phyloP scores from a whole-genome alignment of 2,888 invertebrate species.

The Pandemis heparana region DNA sequence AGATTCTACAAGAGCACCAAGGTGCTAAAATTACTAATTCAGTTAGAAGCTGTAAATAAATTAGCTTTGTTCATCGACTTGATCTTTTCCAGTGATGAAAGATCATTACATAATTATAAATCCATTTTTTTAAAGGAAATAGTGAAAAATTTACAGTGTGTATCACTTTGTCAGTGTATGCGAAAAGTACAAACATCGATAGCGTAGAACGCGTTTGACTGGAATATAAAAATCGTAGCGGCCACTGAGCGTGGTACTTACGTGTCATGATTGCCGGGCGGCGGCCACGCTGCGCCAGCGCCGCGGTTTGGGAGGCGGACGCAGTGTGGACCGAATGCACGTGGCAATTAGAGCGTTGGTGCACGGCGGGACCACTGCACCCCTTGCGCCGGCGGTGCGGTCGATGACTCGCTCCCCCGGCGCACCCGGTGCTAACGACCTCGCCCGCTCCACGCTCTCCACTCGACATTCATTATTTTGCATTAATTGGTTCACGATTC shows the following conservation, averaged over 20 bases:
- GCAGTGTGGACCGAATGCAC: constrained; percentile 34
- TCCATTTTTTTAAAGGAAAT: neutral
- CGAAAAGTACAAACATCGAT: constrained; percentile 11
- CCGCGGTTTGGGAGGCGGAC: constrained; percentile 25
- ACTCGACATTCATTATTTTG: constrained; percentile 59
- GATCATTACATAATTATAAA: neutral
- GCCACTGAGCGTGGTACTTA: constrained; percentile 23
- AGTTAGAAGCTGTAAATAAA: neutral
- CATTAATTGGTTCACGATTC: constrained; percentile 59
- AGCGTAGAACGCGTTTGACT: constrained; percentile 16
- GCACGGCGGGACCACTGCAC: constrained; percentile 46
- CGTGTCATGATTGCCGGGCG: constrained; percentile 22
- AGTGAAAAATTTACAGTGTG: neutral
- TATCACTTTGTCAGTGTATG: neutral
- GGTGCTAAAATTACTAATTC: neutral
- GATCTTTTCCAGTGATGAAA: neutral
- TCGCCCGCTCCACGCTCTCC: constrained; percentile 60
- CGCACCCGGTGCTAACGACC: constrained; percentile 74
- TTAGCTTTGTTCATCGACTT: neutral
- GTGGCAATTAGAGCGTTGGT: constrained; percentile 41
- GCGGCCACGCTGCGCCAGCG: constrained; percentile 33
- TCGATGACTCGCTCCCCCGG: constrained; percentile 75
- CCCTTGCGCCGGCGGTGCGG: constrained; percentile 67
- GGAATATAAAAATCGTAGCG: constrained; percentile 32
- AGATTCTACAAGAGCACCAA: neutral